A percentile compares a stretch with the other conserved stretches of the same genome.
phyloP scores from a whole-genome alignment of 1,140 invertebrate species.

The Riptortus pedestris region DNA sequence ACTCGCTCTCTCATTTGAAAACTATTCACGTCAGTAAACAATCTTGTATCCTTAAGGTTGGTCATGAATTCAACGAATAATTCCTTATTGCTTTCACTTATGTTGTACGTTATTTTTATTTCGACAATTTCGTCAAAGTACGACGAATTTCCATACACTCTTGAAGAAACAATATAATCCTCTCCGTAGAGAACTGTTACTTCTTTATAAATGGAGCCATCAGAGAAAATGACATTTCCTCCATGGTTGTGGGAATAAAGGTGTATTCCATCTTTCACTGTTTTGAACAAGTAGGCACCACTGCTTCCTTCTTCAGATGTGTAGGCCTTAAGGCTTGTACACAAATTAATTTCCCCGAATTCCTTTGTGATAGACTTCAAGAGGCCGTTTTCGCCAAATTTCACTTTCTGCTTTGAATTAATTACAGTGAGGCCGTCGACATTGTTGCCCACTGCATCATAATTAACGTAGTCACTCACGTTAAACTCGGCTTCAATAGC shows the following conservation, averaged over 20 bases:
- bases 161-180: background rate
- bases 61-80: background rate
- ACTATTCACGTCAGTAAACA: conserved; percentile 18
- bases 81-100: conserved; percentile 2
- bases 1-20: conserved; percentile 12
- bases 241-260: background rate
- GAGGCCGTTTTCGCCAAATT: background rate
- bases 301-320: background rate
- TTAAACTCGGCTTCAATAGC: background rate
- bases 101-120: conserved; percentile 5
- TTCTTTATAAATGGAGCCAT: conserved; percentile 17
- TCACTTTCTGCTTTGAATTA: background rate
- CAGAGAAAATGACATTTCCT: background rate
- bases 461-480: background rate
- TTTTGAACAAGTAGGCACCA: conserved; percentile 21
- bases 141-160: background rate
- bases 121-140: conserved; percentile 10
- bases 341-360: background rate
- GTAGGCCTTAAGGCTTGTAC: background rate
- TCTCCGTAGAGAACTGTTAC: background rate
- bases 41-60: background rate
- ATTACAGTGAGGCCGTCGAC: background rate
- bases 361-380: background rate
- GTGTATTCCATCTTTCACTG: background rate
- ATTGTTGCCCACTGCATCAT: background rate